These are phyloP conservation scores for Columba janthina DNA, from an alignment of 2,113 vertebrate genomes.

Conservation along the genomic window DNA sequence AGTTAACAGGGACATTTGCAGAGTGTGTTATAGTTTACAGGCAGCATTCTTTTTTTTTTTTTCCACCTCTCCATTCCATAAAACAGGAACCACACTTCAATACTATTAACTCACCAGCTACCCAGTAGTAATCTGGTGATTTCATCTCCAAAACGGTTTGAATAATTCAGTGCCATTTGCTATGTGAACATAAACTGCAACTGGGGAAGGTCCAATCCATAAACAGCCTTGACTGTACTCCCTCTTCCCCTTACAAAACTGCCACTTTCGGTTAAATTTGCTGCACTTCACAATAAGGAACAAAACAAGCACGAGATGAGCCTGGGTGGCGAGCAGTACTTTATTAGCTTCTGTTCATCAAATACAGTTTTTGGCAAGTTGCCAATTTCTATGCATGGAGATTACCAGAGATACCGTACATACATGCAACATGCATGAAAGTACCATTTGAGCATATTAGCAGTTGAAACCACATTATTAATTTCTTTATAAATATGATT, in stretches of 20 bases:
- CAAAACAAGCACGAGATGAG: background rate
- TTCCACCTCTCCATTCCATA: background rate
- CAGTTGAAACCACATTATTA: background rate
- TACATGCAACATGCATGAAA: background rate
- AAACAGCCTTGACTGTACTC: background rate
- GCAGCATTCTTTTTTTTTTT: background rate
- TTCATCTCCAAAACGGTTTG: background rate
- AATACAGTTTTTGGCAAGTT: background rate
- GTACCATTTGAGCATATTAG: fast-evolving
- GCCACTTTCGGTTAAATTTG: background rate
- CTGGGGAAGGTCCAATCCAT: background rate
- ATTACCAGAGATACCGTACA: background rate
- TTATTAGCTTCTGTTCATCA: background rate
- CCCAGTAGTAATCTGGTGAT: background rate
- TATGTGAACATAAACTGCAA: background rate
- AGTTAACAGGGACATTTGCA: background rate
- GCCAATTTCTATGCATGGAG: background rate
- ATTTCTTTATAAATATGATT: background rate
- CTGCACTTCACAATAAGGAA: background rate
- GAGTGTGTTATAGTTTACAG: background rate
- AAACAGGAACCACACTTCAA: background rate
- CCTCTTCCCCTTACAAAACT: background rate
- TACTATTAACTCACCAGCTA: background rate
- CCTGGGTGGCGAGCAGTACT: fast-evolving
- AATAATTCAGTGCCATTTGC: slow-evolving; percentile 9